A percentile compares a stretch with the other conserved stretches of the same genome.
phyloP scores from a whole-genome alignment of 2,888 invertebrate species.

The Melanchra persicariae region DNA sequence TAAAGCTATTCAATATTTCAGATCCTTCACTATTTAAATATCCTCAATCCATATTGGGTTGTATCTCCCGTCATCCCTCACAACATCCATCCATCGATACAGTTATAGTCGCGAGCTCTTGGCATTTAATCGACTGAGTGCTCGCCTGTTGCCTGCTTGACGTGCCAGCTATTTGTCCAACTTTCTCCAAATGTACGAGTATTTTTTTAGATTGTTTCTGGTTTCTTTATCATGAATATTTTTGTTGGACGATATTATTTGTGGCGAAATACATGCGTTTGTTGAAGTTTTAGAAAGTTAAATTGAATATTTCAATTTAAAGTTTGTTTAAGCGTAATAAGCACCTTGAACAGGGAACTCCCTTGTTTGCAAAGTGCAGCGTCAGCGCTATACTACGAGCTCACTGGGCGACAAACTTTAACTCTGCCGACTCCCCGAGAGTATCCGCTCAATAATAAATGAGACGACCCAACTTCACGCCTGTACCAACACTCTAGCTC shows the following conservation, averaged over 20 bases:
- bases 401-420: constrained; percentile 61
- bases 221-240: not conserved
- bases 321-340: constrained; percentile 40
- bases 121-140: constrained; percentile 56
- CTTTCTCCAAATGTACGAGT: constrained; percentile 34
- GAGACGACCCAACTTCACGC: constrained; percentile 88
- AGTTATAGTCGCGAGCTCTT: constrained; percentile 30
- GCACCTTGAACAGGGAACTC: constrained; percentile 40
- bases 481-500: constrained; percentile 84
- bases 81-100: constrained; percentile 41
- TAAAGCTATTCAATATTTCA: constrained; percentile 2
- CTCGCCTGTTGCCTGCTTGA: constrained; percentile 20
- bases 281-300: constrained; percentile 1
- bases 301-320: constrained; percentile 45
- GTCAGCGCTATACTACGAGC: constrained; percentile 47
- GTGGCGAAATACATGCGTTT: not conserved
- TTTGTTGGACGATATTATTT: constrained; percentile 1
- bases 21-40: constrained; percentile 25
- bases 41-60: constrained; percentile 17
- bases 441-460: constrained; percentile 89
- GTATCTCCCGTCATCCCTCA: constrained; percentile 21
- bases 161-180: constrained; percentile 45
- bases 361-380: constrained; percentile 53
- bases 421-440: constrained; percentile 75
- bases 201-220: constrained; percentile 24